Evolutionary conservation across 2,797 vertebrate genomes (phyloP), one percentile per base, ranked within the genome.

Genomic region (Danio albolineatus): DNA sequence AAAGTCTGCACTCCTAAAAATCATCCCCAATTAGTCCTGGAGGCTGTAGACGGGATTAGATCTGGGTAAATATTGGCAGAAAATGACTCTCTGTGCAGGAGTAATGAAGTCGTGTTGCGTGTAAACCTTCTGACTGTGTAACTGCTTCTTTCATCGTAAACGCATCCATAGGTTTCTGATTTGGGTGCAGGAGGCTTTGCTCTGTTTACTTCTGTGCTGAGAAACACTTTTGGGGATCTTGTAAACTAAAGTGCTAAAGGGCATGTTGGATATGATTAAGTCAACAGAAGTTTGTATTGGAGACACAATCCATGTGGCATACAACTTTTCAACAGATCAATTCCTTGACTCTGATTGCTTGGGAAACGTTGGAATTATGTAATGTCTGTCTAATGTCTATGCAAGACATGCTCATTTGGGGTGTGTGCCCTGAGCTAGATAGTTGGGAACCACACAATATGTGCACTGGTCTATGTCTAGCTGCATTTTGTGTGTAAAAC

Each of bases 1-100:
- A 67, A 78, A 61, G 62, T 54, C 62, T 56, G 66, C 13, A 60
- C 60, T 43, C 66, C 72, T 60, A 46, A 75, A 78, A 65, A 70
- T 61, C 76, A 70, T 51, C 61, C 76, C 39, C 70, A 84, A 76
- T 71, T 70, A 78, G 48, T 72, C 48, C 67, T 36, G 49, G 16
- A 62, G 57, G 67, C 67, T 80, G 62, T 66, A 56, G 53, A 48
- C 19, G 41, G 38, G 46, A 76, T 79, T 48, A 48, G 17, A 78
- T 71, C 56, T 28, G 44, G 56, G 76, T 78, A 78, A 78, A 78
- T 78, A 71, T 69, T 71, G 76, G 76, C 76, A 78, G 56, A 71
- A 78, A 28, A 70, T 38, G 6, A 53, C 36, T 78, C 9, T 43
- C 17, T 0, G 1, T 39, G 44, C 28, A 4, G 66, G 43, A 70